phyloP scores from a whole-genome alignment of 2,113 vertebrate species.

The Leptosomus discolor region DNA sequence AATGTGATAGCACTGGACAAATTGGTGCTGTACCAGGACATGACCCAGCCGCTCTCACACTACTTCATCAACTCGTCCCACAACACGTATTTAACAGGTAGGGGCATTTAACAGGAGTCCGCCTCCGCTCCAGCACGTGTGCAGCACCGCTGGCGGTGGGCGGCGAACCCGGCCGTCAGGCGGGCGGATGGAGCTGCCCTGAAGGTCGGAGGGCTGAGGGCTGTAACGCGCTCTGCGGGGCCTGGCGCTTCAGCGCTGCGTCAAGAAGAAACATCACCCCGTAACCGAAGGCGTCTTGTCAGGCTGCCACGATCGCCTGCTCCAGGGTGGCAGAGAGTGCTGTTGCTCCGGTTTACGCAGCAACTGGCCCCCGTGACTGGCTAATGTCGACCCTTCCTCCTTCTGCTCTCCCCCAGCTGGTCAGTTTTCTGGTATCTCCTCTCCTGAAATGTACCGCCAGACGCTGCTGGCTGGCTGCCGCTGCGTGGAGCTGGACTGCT shows the following conservation, averaged over 20 bases:
- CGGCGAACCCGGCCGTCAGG: too few relatives aligned
- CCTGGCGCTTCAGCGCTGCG: background rate
- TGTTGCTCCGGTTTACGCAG: background rate
- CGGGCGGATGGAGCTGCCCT: background rate
- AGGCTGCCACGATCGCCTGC: background rate
- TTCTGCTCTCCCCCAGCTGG: constrained; percentile 75
- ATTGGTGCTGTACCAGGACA: constrained; percentile 86
- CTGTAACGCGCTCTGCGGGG: background rate
- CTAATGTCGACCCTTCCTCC: background rate
- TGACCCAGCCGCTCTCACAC: constrained; percentile 90
- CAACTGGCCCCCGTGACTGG: fast-evolving
- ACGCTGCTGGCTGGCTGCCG: constrained; percentile 91
- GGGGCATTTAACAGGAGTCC: background rate
- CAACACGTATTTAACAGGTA: constrained; percentile 97
- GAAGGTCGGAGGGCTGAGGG: background rate
- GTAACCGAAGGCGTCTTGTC: background rate
- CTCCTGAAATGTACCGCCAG: constrained; percentile 97
- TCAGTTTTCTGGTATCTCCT: constrained; percentile 93
- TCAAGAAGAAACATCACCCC: background rate
- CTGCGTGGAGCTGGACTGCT: constrained; percentile 96
- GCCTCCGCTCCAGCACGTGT: fast-evolving
- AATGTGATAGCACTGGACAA: constrained; percentile 84
- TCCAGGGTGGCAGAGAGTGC: background rate
- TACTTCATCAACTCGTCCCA: constrained; percentile 98
- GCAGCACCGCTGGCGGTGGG: fast-evolving